Conservation (phyloP, 2,888 invertebrate genomes). For the Teleogryllus oceanicus region DNA sequence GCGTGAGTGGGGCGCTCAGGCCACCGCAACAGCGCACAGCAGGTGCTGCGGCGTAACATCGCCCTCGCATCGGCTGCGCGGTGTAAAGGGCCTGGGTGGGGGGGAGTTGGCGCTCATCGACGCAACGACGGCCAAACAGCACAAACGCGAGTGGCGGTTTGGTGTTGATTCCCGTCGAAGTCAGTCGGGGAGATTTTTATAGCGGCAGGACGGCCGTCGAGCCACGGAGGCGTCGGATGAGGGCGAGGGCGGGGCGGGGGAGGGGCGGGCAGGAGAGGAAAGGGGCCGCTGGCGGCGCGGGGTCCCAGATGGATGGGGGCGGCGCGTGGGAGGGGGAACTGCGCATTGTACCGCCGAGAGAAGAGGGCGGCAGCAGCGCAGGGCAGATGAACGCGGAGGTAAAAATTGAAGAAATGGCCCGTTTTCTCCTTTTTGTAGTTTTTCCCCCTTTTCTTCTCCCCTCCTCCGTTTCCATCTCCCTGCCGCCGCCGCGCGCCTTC, state of each 20-base stretch:
- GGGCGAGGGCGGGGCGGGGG: neutral
- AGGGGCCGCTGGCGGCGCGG: neutral
- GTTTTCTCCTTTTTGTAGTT: constrained; percentile 10
- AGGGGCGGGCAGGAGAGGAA: neutral
- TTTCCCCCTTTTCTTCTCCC: constrained; percentile 3
- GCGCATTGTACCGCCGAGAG: constrained; percentile 18
- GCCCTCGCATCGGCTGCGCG: neutral
- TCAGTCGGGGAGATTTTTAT: constrained; percentile 10
- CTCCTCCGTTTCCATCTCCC: neutral
- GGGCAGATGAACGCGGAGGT: constrained; percentile 9
- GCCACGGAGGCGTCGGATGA: neutral
- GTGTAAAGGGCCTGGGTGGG: neutral
- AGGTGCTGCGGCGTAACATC: neutral
- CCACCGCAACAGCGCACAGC: neutral
- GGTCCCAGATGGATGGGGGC: neutral
- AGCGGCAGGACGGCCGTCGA: neutral
- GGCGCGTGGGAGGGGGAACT: neutral
- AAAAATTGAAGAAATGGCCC: constrained; percentile 9
- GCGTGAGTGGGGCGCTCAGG: neutral
- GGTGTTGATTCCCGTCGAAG: constrained; percentile 10
- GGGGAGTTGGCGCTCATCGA: neutral
- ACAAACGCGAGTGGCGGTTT: neutral
- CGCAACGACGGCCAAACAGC: neutral
- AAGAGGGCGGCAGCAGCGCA: neutral
- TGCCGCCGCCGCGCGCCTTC: neutral